Base-by-base conservation (phyloP, 2,797 vertebrate genomes). In the Oreochromis mossambicus region DNA sequence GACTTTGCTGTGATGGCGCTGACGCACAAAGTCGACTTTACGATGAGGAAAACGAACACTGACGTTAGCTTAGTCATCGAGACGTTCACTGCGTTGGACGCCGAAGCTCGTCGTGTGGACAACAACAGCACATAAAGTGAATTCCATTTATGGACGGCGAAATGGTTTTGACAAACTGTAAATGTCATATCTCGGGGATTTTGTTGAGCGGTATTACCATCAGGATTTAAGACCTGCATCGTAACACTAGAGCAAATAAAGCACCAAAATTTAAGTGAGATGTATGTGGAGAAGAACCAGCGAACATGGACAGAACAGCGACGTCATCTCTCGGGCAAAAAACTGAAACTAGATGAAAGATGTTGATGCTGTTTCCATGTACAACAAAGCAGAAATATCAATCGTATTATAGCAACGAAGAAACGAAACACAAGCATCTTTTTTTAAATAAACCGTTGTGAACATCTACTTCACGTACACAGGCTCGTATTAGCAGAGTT, bases 391-490 rank as follows among this genome's bases (percentile, higher is more conserved):
- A 63, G 17, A 36, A 63, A 36, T 0, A 36, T 63, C 32, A 36
- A 0, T 63, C 10, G 17, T 12, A 11, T n/a, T 36, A 0, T 12
- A 36, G 32, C 32, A 36, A 13, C 3, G 0, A 36, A n/a, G 10
- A 63, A 63, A 34, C 29, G 0, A 61, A 58, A 63, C 17, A 7
- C 32, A 1, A 2, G 9, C 15, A 36, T 36, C 32, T 12, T 61
- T n/a, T 61, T 61, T n/a, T 0, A 36, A 63, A 2, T 36, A 63
- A 63, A 13, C 17, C 1, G 4, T 7, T 12, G 10, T 63, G 32
- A 0, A 63, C 58, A 0, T 63, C 56, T 32, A 10, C 29, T 17
- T 15, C 14, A 3, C 15, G 14, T 58, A 43, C 41, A 43, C 41
- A 43, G 41, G 6, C 41, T 43, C 5, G 12, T 43, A 13, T 43